phyloP scores from a whole-genome alignment of 2,797 vertebrate genomes.

The Typhlichthys subterraneus region DNA sequence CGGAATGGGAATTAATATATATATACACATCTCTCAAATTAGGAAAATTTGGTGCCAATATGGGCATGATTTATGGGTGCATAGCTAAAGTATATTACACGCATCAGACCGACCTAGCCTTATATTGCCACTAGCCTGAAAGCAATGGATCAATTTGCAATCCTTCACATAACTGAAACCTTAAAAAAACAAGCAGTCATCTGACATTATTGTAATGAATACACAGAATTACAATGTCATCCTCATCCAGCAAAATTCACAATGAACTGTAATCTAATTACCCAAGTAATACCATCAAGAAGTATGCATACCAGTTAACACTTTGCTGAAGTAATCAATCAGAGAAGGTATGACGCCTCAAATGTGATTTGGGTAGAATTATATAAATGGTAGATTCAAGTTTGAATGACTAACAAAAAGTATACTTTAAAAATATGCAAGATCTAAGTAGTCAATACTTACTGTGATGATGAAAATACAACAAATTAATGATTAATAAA shows the following conservation, averaged over 20 bases:
- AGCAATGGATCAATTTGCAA: slow-evolving; percentile 35
- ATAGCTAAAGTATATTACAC: slow-evolving; percentile 47
- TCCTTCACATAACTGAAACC: slow-evolving; percentile 33
- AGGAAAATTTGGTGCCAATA: slow-evolving; percentile 27
- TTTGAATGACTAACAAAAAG: not conserved
- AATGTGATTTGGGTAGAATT: no score
- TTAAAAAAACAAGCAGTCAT: not conserved
- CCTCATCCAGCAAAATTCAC: no score
- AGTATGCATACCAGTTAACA: no score
- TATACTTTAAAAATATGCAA: not conserved
- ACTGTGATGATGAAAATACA: no score
- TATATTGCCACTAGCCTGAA: slow-evolving; percentile 51
- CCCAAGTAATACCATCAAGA: not conserved
- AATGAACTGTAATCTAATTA: not conserved
- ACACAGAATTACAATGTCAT: not conserved
- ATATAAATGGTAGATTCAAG: not conserved
- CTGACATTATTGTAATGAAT: not conserved
- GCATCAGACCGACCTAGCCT: slow-evolving; percentile 28
- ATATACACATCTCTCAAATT: slow-evolving; percentile 9
- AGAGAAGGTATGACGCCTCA: not conserved
- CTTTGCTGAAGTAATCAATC: no score
- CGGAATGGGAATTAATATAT: not conserved
- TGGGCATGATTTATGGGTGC: slow-evolving; percentile 49
- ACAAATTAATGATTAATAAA: no score
- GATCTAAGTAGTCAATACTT: not conserved